These are phyloP conservation scores for Cerastis rubricosa DNA, from an alignment of 2,888 invertebrate genomes.

Conservation along the genomic window DNA sequence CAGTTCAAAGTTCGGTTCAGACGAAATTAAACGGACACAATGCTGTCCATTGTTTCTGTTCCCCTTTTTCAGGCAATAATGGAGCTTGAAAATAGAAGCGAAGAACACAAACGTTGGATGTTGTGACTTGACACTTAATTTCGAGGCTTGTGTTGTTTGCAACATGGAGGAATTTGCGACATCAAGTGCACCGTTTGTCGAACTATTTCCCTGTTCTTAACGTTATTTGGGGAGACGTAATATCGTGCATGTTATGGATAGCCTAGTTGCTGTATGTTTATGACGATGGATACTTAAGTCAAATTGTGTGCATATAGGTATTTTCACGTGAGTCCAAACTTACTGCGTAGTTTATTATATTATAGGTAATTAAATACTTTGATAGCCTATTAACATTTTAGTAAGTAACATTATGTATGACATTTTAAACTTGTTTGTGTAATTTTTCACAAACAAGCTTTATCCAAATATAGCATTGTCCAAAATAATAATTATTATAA, in stretches of 20 bases:
- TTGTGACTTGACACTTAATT: conserved; percentile 79
- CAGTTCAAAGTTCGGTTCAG: conserved; percentile 72
- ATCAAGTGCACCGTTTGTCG: conserved; percentile 15
- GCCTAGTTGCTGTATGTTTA: conserved; percentile 1
- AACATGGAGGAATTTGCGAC: conserved; percentile 56
- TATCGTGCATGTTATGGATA: conserved; percentile 28
- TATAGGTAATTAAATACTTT: too few relatives aligned
- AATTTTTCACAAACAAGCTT: conserved; percentile 19
- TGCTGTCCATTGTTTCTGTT: conserved; percentile 65
- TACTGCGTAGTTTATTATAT: conserved; percentile 14
- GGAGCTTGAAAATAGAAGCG: conserved; percentile 71
- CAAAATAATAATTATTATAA: too few relatives aligned
- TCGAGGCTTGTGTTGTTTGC: conserved; percentile 65
- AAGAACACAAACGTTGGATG: conserved; percentile 72
- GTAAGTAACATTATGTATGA: conserved; percentile 2
- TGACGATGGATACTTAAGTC: background rate
- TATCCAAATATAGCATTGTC: too few relatives aligned
- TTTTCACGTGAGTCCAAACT: conserved; percentile 18
- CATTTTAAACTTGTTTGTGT: conserved; percentile 20
- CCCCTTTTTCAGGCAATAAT: conserved; percentile 76
- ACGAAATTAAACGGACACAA: conserved; percentile 77
- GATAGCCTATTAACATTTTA: conserved; percentile 10
- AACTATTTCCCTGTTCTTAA: conserved; percentile 42
- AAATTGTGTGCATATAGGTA: conserved; percentile 13
- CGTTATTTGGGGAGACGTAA: conserved; percentile 39